phyloP scores from a whole-genome alignment of 2,113 vertebrate species.

The Oostethus manadensis region DNA sequence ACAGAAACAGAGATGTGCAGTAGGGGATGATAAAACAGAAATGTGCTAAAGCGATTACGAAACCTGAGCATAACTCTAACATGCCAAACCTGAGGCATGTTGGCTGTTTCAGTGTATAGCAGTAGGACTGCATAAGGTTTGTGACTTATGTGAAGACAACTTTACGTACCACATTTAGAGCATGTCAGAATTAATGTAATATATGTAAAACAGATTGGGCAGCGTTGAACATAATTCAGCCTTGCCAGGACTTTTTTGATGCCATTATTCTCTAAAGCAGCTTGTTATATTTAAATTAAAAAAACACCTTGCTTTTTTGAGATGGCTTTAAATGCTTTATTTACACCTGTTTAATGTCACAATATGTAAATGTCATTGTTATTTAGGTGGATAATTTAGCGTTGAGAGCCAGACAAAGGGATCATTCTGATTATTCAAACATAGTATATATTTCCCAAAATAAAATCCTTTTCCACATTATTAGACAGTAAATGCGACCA shows the following conservation, averaged over 20 bases:
- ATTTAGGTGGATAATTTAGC: too few relatives aligned
- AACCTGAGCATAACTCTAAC: conserved; percentile 8
- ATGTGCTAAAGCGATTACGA: conserved; percentile 8
- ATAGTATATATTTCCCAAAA: too few relatives aligned
- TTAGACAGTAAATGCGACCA: too few relatives aligned
- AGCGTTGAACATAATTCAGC: conserved; percentile 12
- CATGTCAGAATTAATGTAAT: not conserved
- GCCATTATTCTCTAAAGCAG: not conserved
- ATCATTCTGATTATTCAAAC: too few relatives aligned
- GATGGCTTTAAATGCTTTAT: too few relatives aligned
- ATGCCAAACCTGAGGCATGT: not conserved
- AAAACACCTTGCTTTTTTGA: not conserved
- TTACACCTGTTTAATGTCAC: too few relatives aligned
- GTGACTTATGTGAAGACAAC: conserved; percentile 12
- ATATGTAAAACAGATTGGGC: conserved; percentile 7
- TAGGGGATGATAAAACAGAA: conserved; percentile 15
- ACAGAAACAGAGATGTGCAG: conserved; percentile 51
- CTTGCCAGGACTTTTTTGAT: not conserved
- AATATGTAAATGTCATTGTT: too few relatives aligned
- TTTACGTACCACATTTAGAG: conserved; percentile 4
- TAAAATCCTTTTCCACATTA: too few relatives aligned
- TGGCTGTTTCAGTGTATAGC: conserved; percentile 1
- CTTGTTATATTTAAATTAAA: not conserved
- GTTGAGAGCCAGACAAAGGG: too few relatives aligned
- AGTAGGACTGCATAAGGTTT: not conserved